These are phyloP conservation scores for Stomorhina lunata DNA, from an alignment of 2,888 invertebrate genomes.

Conservation along the genomic window DNA sequence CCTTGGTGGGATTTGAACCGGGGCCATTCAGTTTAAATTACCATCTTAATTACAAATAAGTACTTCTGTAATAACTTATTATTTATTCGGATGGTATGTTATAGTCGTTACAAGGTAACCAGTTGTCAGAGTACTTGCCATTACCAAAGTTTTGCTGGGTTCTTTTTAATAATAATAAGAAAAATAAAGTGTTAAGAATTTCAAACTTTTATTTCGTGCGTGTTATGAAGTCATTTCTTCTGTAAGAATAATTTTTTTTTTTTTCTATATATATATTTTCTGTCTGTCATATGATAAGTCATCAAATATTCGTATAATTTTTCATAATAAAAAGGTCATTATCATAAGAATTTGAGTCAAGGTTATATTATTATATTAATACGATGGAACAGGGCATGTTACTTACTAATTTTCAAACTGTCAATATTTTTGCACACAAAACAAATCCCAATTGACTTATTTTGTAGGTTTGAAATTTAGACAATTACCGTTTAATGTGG, in stretches of 20 bases:
- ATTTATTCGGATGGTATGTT: no score
- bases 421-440: constrained; percentile 4
- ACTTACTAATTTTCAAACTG: constrained; percentile 3
- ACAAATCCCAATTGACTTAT: neutral
- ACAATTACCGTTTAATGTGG: neutral
- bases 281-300: neutral
- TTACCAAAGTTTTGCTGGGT: no score
- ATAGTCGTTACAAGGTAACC: no score
- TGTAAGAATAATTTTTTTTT: neutral
- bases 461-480: neutral
- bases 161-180: neutral
- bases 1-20: no score
- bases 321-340: constrained; percentile 8
- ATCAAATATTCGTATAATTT: neutral
- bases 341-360: constrained; percentile 3
- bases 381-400: neutral
- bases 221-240: constrained; percentile 30
- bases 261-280: no score
- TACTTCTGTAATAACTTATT: no score
- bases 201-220: neutral
- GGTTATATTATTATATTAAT: neutral
- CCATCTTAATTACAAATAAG: no score
- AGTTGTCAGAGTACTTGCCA: no score
- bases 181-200: neutral
- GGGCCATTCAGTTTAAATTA: no score